Base-by-base conservation (phyloP, 2,797 vertebrate species). In the Sitta carolinensis region DNA sequence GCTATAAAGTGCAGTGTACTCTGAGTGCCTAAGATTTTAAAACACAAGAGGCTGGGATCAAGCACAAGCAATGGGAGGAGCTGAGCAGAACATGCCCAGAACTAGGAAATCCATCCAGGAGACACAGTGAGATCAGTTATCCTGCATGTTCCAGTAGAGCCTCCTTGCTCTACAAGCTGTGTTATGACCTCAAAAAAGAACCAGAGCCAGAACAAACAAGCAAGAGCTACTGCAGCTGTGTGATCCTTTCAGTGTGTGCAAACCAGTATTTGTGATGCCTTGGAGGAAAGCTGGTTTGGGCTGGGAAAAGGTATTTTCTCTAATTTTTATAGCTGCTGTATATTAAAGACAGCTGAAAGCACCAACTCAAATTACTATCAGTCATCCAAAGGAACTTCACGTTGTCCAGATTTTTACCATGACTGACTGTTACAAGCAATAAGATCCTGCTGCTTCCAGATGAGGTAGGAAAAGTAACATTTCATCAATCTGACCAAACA, bases 111-210 rank as follows among this genome's bases (percentile, higher is more conserved):
- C 78, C 66, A 58, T 1, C 63, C 45, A 29, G 20, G 47, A 76
- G 19, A 34, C 7, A 12, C 0, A 47, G 70, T 48, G n/a, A 58
- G 29, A 54, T 73, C 19, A 32, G 7, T 36, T 59, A n/a, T 3
- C 48, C 25, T 78, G 2, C 19, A 16, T 38, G 23, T 57, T 61
- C 54, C 38, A 36, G 10, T n/a, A 5, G 0, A 0, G 36, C 13
- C 22, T 82, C 42, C 38, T 79, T 85, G 19, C 16, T 40, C 63
- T 48, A 14, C 16, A 50, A 64, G 23, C 63, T 79, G 22, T 83
- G 63, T 45, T 42, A 10, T n/a, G 26, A 47, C 47, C 55, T 58
- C 64, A 20, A 9, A 64, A 63, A 52, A 70, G n/a, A 58, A 34
- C 11, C 10, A 54, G 45, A 84, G 27, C 16, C 42, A 36, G 36